phyloP scores from a whole-genome alignment of 2,113 vertebrate species.

The Trinectes maculatus region DNA sequence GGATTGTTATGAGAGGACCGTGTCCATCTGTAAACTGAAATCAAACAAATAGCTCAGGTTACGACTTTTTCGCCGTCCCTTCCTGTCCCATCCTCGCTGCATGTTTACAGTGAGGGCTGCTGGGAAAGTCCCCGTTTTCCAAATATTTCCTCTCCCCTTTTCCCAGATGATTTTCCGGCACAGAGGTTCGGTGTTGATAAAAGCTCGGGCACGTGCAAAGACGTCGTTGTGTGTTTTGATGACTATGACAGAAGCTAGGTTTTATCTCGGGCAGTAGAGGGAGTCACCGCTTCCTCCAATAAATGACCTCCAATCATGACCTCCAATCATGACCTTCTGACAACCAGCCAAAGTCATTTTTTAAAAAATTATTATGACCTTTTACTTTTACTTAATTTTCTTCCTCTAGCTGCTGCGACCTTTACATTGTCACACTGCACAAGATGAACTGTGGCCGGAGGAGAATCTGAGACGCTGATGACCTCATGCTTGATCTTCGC shows the following conservation, averaged over 20 bases:
- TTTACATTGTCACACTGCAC: background rate
- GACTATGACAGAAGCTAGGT: slow-evolving; percentile 13
- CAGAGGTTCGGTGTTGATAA: background rate
- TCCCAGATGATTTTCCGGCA: too few relatives aligned
- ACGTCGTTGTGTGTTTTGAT: background rate
- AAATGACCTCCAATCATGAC: slow-evolving; percentile 59
- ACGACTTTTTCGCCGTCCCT: slow-evolving; percentile 19
- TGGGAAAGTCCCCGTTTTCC: background rate
- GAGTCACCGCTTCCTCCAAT: slow-evolving; percentile 44
- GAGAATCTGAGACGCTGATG: slow-evolving; percentile 18
- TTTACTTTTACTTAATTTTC: background rate
- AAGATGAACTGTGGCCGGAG: slow-evolving; percentile 2
- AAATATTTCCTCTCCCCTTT: slow-evolving; percentile 23
- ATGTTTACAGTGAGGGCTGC: slow-evolving; percentile 21
- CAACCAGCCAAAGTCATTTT: too few relatives aligned
- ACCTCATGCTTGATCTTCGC: slow-evolving; percentile 9
- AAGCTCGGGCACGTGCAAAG: background rate
- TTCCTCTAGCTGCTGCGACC: background rate
- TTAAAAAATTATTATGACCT: too few relatives aligned
- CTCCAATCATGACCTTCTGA: slow-evolving; percentile 51
- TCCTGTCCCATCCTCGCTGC: slow-evolving; percentile 4
- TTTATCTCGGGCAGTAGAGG: slow-evolving; percentile 6
- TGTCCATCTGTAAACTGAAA: slow-evolving; percentile 72
- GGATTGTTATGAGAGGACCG: slow-evolving; percentile 47
- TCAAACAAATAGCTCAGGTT: slow-evolving; percentile 59